Percentiles rank a stretch among this genome's conserved stretches.
These are phyloP conservation scores for Tenthredo notha DNA, from an alignment of 2,888 invertebrate species.

Conservation along the genomic window DNA sequence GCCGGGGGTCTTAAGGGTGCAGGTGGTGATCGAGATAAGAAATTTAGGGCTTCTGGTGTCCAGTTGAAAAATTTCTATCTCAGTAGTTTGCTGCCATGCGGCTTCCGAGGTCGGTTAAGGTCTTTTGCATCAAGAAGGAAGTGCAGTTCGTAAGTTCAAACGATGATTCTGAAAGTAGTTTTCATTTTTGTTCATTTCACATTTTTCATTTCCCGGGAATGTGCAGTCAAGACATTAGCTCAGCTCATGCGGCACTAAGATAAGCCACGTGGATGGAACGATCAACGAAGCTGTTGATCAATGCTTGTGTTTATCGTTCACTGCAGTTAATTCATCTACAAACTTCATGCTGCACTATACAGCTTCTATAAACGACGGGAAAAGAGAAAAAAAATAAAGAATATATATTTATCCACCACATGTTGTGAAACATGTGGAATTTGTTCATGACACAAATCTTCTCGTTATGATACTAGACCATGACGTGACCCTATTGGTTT, in stretches of 20 bases:
- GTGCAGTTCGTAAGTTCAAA: constrained; percentile 50
- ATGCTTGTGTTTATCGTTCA: constrained; percentile 9
- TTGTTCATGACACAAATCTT: constrained; percentile 47
- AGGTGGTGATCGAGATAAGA: background rate
- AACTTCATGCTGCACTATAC: background rate
- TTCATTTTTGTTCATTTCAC: background rate
- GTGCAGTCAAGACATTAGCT: background rate
- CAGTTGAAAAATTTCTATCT: background rate
- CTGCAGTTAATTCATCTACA: background rate
- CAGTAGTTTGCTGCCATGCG: constrained; percentile 45
- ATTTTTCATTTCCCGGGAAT: constrained; percentile 1
- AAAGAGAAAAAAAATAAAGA: background rate
- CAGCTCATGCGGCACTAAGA: background rate
- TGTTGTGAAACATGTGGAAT: constrained; percentile 38
- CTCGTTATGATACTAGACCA: background rate
- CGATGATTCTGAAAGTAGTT: background rate
- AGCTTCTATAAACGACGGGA: background rate
- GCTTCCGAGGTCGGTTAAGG: constrained; percentile 41
- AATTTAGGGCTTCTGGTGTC: constrained; percentile 1
- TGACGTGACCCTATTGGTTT: constrained; percentile 16
- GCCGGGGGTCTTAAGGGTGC: constrained; percentile 10
- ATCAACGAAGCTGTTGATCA: constrained; percentile 22
- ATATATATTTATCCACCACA: constrained; percentile 35
- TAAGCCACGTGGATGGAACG: background rate
- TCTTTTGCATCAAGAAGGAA: constrained; percentile 45